Percentiles rank a stretch among this genome's conserved stretches.
phyloP scores from a whole-genome alignment of 2,113 vertebrate species.

The Circaetus cinerascens region DNA sequence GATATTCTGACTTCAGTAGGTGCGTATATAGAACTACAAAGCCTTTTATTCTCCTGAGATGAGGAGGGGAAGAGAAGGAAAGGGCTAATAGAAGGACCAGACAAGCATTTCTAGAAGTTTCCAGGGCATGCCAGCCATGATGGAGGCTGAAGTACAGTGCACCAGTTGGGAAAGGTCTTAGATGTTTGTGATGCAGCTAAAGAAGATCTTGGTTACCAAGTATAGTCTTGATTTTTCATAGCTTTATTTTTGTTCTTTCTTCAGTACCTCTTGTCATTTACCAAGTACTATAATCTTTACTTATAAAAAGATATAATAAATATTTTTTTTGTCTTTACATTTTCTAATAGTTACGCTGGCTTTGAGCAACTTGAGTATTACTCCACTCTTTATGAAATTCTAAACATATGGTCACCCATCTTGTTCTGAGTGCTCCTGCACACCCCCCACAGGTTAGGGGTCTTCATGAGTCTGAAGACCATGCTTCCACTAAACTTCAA shows the following conservation, averaged over 20 bases:
- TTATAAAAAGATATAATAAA: neutral
- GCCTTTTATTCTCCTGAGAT: neutral
- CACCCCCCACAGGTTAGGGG: accelerated
- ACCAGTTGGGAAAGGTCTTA: neutral
- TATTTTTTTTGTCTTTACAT: neutral
- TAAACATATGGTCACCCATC: neutral
- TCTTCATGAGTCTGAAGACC: neutral
- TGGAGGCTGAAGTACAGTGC: neutral
- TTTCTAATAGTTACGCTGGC: neutral
- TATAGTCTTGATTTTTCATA: neutral
- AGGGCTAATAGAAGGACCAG: neutral
- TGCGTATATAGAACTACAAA: neutral
- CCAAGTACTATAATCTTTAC: neutral
- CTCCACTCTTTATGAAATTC: neutral
- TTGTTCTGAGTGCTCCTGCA: neutral
- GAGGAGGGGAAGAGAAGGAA: neutral
- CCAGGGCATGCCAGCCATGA: neutral
- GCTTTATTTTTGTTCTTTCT: neutral
- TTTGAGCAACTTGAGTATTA: neutral
- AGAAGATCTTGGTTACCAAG: neutral
- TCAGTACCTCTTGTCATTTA: neutral
- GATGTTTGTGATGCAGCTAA: neutral
- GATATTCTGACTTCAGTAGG: neutral
- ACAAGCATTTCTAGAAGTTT: neutral
- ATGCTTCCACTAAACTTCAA: neutral